Percentiles rank a stretch among this genome's conserved stretches.
Evolutionary conservation across 2,797 vertebrate species (phyloP).

Genomic region (Propithecus deckenii): DNA sequence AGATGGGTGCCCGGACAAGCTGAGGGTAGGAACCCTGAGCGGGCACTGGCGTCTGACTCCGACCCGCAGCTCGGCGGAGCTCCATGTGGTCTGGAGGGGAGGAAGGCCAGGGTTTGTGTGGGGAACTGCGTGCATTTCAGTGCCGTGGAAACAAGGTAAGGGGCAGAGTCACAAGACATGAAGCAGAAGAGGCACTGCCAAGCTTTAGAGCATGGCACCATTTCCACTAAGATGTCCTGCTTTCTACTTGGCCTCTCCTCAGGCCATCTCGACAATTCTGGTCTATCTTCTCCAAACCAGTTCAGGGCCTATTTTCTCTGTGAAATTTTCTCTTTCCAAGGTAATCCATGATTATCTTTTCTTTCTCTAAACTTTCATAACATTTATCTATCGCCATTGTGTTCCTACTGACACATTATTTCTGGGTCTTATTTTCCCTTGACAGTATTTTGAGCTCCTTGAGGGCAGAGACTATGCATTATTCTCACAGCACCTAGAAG

Average conservation of each 20-base stretch:
- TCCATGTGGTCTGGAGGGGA: too few relatives aligned
- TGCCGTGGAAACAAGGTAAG: not conserved
- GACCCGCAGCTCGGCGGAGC: not conserved
- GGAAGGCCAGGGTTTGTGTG: not conserved
- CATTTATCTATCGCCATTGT: not conserved
- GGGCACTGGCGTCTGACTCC: not conserved
- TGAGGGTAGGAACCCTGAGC: not conserved
- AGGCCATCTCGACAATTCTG: not conserved
- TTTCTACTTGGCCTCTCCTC: not conserved
- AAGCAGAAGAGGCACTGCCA: not conserved
- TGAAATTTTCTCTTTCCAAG: not conserved
- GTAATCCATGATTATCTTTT: not conserved
- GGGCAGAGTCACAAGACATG: not conserved
- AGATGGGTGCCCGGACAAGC: accelerated
- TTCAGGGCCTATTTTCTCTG: not conserved
- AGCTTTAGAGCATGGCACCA: not conserved
- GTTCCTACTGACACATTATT: not conserved
- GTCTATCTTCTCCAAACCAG: not conserved
- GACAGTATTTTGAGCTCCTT: not conserved
- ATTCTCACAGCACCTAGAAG: not conserved
- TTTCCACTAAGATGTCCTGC: not conserved
- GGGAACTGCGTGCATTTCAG: not conserved
- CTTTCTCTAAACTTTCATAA: not conserved
- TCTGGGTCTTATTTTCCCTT: not conserved
- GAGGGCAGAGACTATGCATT: not conserved